A percentile compares a stretch with the other conserved stretches of the same genome.
phyloP scores from a whole-genome alignment of 2,888 invertebrate species.

The Leptinotarsa peninsularis region DNA sequence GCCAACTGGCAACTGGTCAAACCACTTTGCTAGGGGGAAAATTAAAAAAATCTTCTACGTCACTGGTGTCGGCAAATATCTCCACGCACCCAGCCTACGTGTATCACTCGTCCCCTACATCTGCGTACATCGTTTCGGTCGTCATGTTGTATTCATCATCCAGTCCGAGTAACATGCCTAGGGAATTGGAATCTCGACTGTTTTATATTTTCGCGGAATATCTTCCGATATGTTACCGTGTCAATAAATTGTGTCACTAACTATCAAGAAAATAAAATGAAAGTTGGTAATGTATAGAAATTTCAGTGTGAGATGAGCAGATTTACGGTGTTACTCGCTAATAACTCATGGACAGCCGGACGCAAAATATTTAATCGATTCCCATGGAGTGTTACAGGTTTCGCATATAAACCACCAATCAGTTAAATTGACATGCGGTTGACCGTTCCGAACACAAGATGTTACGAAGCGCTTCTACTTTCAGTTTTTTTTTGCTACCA shows the following conservation, averaged over 20 bases:
- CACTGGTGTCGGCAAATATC: conserved; percentile 39
- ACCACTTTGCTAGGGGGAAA: background rate
- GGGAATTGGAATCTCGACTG: conserved; percentile 40
- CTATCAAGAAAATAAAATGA: conserved; percentile 29
- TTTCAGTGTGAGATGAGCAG: conserved; percentile 14
- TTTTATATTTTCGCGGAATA: conserved; percentile 40
- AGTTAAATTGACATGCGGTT: no score
- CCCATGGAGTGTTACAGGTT: conserved; percentile 15
- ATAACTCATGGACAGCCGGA: background rate
- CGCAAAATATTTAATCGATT: conserved; percentile 9
- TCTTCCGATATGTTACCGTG: conserved; percentile 38
- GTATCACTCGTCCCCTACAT: conserved; percentile 39
- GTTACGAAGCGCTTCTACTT: no score
- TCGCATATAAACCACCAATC: background rate
- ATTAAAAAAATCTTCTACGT: background rate
- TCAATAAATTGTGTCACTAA: conserved; percentile 35
- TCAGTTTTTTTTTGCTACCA: no score
- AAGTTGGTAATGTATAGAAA: conserved; percentile 27
- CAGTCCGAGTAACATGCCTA: conserved; percentile 38
- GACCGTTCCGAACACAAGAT: background rate
- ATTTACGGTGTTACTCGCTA: conserved; percentile 3
- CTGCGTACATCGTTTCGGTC: conserved; percentile 39
- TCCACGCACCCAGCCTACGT: conserved; percentile 44
- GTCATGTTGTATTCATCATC: conserved; percentile 41
- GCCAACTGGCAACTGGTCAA: no score